Evolutionary conservation across 2,888 invertebrate genomes (phyloP).

Genomic region (Anoplius nigerrimus): DNA sequence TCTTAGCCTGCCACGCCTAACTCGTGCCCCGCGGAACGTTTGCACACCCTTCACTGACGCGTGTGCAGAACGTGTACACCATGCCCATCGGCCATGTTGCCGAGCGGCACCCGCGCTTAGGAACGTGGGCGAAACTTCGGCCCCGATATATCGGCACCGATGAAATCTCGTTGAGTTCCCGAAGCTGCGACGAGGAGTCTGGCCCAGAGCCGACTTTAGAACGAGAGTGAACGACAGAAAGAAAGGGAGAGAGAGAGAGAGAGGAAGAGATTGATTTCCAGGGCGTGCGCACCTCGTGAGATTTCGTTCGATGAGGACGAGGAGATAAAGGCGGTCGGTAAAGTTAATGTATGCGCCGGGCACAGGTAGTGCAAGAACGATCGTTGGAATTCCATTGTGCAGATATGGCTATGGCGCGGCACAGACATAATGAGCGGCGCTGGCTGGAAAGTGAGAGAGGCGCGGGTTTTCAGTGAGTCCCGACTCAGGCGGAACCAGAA

Average conservation of each 20-base stretch:
- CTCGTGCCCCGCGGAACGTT: constrained; percentile 57
- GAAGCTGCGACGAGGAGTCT: constrained; percentile 19
- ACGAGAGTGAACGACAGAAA: constrained; percentile 19
- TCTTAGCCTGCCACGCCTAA: constrained; percentile 70
- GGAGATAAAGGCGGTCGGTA: background rate
- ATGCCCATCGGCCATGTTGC: constrained; percentile 10
- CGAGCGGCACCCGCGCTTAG: constrained; percentile 9
- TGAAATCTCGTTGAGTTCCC: constrained; percentile 28
- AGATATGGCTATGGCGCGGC: too few relatives aligned
- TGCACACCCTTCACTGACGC: constrained; percentile 64
- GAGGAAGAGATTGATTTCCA: background rate
- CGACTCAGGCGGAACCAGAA: too few relatives aligned
- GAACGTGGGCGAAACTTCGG: constrained; percentile 41
- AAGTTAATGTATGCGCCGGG: background rate
- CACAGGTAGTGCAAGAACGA: background rate
- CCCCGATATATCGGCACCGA: constrained; percentile 34
- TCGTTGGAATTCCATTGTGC: too few relatives aligned
- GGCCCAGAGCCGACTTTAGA: constrained; percentile 2
- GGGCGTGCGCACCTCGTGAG: too few relatives aligned
- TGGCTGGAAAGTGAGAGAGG: too few relatives aligned
- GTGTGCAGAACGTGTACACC: constrained; percentile 31
- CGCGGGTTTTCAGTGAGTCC: too few relatives aligned
- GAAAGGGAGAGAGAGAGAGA: background rate
- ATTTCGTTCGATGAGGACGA: background rate
- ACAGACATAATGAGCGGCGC: too few relatives aligned